Base-by-base conservation (phyloP, 2,888 invertebrate genomes). In the Boloria selene region DNA sequence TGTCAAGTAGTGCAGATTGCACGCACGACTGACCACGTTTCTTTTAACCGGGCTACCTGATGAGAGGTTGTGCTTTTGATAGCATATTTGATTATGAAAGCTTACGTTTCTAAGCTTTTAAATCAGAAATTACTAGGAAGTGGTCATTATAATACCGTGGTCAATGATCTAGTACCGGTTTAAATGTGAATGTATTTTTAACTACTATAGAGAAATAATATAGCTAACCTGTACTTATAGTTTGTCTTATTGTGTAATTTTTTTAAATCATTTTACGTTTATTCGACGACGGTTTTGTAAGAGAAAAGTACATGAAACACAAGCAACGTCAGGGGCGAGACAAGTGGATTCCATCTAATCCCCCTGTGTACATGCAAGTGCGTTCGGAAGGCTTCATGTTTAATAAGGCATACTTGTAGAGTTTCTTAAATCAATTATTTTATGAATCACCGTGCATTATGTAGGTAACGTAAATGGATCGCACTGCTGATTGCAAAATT, bases 11-110 rank as follows among this genome's bases (percentile, higher is more conserved):
- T 79, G 78, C 84, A 76, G 75, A 75, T 73, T 74, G 77, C 75
- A 84, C 83, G 87, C 86, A 87, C 86, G 87, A 81, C 76, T 82
- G 84, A 67, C 53, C 64, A 68, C 65, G 64, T 69, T 69, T 70
- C 61, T 67, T 64, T 68, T 64, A 62, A 47, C 58, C 45, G 49
- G 59, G 59, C 59, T 59, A 59, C 49, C 31, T 31, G 49, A 59
- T 31, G 31, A 59, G 50, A 26, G 26, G 45, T 45, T 56, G 44
- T 45, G 31, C 31, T 38, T 44, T 56, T 56, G 31, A 38, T 38
- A 7, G 31, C 7, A 38, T 10, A 31, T 31, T 31, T 31, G 18
- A 14, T 53, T 53, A n/a, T 22, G 13, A 44, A 44, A n/a, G 14
- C 14, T 14, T 22, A 14, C 14, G 13, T 10, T 38, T 22, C 17